Conservation (phyloP, 2,797 vertebrate species). For the Hapalemur alaotrensis region DNA sequence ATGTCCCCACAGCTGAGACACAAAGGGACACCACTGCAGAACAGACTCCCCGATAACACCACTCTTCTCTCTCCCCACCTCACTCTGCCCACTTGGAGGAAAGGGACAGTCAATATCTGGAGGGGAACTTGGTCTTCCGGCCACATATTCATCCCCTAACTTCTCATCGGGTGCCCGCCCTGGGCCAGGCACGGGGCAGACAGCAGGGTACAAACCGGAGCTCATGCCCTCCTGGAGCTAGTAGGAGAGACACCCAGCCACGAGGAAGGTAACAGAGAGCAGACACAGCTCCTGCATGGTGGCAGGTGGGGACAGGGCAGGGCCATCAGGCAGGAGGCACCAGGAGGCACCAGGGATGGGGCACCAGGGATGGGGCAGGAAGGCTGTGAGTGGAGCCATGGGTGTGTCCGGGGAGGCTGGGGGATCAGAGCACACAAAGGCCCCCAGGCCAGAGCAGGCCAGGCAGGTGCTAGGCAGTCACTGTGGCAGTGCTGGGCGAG, state of each 20-base stretch:
- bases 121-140: background rate
- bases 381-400: rapidly evolving
- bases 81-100: background rate
- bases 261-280: rapidly evolving
- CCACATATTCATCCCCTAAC: background rate
- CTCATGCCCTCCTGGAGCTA: rapidly evolving
- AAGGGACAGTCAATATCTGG: background rate
- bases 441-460: rapidly evolving
- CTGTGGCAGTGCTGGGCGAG: too few relatives aligned
- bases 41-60: background rate
- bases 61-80: background rate
- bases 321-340: background rate
- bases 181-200: background rate
- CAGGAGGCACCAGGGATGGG: background rate
- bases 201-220: background rate
- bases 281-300: too few relatives aligned
- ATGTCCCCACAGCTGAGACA: rapidly evolving
- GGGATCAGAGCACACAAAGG: background rate
- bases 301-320: background rate
- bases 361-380: background rate
- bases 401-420: background rate
- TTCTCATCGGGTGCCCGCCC: background rate
- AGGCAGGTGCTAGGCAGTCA: background rate
- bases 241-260: background rate
- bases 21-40: background rate